Conservation (phyloP, 1,140 invertebrate species). For the Chironomus tepperi region DNA sequence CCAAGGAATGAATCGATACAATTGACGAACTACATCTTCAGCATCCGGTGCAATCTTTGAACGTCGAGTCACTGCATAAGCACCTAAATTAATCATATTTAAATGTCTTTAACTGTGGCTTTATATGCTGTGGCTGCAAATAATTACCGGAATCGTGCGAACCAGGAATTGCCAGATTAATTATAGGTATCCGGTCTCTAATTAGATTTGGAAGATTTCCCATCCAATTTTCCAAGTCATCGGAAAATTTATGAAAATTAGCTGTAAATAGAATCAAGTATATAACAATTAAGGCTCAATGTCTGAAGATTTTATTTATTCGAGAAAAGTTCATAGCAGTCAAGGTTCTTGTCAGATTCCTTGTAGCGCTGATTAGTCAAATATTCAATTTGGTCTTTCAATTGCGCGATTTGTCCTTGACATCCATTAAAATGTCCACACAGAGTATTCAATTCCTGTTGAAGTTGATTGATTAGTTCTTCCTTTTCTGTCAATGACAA, state of each 20-base stretch:
- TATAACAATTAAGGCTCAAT: neutral
- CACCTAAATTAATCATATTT: constrained; percentile 42
- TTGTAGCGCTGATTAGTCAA: constrained; percentile 33
- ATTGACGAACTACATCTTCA: constrained; percentile 46
- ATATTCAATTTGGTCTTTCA: constrained; percentile 38
- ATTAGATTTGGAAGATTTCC: constrained; percentile 48
- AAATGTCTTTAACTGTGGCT: too few species aligned
- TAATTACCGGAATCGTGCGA: constrained; percentile 57
- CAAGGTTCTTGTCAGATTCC: neutral
- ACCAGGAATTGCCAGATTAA: constrained; percentile 69
- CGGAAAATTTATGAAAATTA: constrained; percentile 22
- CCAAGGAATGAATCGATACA: constrained; percentile 52
- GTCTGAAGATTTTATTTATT: constrained; percentile 2
- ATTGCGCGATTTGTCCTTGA: constrained; percentile 38
- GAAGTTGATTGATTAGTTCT: constrained; percentile 43
- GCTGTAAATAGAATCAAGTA: neutral
- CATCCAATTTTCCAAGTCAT: constrained; percentile 62
- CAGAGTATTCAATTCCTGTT: constrained; percentile 35
- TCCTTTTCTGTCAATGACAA: constrained; percentile 55
- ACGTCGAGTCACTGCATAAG: constrained; percentile 54
- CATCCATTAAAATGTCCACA: constrained; percentile 39
- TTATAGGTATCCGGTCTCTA: constrained; percentile 48
- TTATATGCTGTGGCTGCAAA: too few species aligned
- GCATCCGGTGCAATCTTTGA: constrained; percentile 59
- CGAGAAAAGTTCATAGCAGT: neutral